Percentiles rank a stretch among this genome's conserved stretches.
phyloP scores from a whole-genome alignment of 2,888 invertebrate species.

The Lithophane semibrunnea region DNA sequence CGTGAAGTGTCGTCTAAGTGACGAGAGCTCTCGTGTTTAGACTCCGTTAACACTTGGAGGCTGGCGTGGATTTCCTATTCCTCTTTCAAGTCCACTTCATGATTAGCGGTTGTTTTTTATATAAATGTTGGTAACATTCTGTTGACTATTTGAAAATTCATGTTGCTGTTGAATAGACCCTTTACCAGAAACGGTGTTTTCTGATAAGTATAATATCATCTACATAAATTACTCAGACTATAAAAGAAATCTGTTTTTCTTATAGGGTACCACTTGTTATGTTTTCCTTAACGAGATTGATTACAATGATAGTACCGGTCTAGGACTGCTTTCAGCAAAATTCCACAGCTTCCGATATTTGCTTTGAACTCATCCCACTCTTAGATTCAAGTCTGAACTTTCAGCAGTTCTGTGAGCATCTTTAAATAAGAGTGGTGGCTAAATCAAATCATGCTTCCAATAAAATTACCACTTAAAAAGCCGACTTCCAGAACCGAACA shows the following conservation, averaged over 20 bases:
- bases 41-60: constrained; percentile 80
- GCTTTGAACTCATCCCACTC: background rate
- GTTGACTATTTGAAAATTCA: background rate
- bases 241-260: background rate
- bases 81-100: constrained; percentile 59
- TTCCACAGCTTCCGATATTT: background rate
- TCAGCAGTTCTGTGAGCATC: background rate
- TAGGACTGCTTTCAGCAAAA: background rate
- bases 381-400: background rate
- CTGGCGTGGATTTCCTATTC: constrained; percentile 67
- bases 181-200: background rate
- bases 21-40: constrained; percentile 70
- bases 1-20: constrained; percentile 59
- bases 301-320: background rate
- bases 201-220: background rate
- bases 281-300: background rate
- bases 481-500: constrained; percentile 50
- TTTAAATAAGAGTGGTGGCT: background rate
- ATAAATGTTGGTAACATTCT: constrained; percentile 42
- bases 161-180: background rate
- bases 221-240: background rate
- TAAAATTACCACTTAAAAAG: constrained; percentile 55
- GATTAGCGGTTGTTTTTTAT: constrained; percentile 57
- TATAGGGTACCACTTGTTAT: background rate
- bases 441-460: constrained; percentile 30